Base-by-base conservation (phyloP, 2,113 vertebrate species). In the Zosterops lateralis region DNA sequence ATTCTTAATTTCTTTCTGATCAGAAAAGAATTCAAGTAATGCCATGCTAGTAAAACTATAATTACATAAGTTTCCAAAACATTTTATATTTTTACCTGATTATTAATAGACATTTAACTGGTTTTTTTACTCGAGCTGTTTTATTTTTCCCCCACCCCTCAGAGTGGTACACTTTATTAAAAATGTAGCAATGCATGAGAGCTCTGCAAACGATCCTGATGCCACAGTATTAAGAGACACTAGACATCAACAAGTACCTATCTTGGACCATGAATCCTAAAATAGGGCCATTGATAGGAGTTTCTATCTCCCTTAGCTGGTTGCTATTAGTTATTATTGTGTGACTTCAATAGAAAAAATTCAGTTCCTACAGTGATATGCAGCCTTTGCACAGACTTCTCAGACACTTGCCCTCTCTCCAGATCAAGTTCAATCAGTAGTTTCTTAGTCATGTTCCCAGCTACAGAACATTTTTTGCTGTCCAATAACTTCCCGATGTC, bases 401-500 rank as follows among this genome's bases (percentile, higher is more conserved):
- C 36, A 56, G 38, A 76, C 29, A 67, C 31, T 21, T 84, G 57
- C 19, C 61, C 56, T 58, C 31, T 82, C 47, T 73, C 34, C 73
- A 71, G 36, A 61, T 77, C 51, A 86, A 92, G 60, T 85, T 96
- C 89, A 60, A 78, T 78, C 76, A 80, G 51, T 82, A 88, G 73
- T 57, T 91, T 93, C 68, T 64, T 80, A 93, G 44, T 53, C 76
- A 54, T 75, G 45, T 61, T 91, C 80, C 90, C 78, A 71, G 75
- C 68, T 92, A 87, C 36, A 7, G 3, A 95, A 85, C 44, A 68
- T 83, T 91, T 89, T 70, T 42, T n/a, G 12, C 40, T 65, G 44
- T 78, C 82, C 87, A 86, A 94, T 82, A 94, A 93, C 82, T 88
- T 95, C 48, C 72, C 21, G 1, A 93, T 75, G 77, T 73, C 76